Conservation (phyloP, 2,888 invertebrate genomes). For the Buathra laborator region DNA sequence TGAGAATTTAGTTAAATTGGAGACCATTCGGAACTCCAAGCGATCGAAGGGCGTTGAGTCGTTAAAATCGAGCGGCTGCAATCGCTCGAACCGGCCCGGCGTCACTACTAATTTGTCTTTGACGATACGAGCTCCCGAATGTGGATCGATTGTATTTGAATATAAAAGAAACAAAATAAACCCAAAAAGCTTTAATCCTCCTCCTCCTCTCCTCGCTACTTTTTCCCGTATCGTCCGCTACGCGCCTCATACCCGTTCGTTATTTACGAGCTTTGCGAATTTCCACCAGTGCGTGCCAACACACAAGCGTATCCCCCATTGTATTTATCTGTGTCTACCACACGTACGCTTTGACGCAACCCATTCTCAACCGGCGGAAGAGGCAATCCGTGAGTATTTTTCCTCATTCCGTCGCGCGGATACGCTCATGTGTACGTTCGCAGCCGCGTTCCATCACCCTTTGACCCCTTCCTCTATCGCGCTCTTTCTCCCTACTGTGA, state of each 20-base stretch:
- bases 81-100: background rate
- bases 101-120: background rate
- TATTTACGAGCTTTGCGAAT: slow-evolving; percentile 49
- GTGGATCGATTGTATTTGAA: slow-evolving; percentile 1
- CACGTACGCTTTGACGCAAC: background rate
- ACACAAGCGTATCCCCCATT: background rate
- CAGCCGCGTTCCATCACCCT: slow-evolving; percentile 21
- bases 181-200: slow-evolving; percentile 7
- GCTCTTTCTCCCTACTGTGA: slow-evolving; percentile 4
- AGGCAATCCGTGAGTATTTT: slow-evolving; percentile 59
- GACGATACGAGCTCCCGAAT: background rate
- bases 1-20: too few species aligned
- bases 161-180: background rate
- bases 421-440: slow-evolving; percentile 17
- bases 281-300: slow-evolving; percentile 2
- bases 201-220: background rate
- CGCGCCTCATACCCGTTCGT: slow-evolving; percentile 1
- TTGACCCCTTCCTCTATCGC: slow-evolving; percentile 22
- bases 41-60: background rate
- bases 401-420: slow-evolving; percentile 56
- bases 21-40: background rate
- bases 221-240: too few species aligned
- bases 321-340: slow-evolving; percentile 12
- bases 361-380: slow-evolving; percentile 24
- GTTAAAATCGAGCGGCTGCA: background rate